Percentiles rank a stretch among this genome's conserved stretches.
Conservation (phyloP, 2,888 invertebrate genomes). For the Acronicta aceris region DNA sequence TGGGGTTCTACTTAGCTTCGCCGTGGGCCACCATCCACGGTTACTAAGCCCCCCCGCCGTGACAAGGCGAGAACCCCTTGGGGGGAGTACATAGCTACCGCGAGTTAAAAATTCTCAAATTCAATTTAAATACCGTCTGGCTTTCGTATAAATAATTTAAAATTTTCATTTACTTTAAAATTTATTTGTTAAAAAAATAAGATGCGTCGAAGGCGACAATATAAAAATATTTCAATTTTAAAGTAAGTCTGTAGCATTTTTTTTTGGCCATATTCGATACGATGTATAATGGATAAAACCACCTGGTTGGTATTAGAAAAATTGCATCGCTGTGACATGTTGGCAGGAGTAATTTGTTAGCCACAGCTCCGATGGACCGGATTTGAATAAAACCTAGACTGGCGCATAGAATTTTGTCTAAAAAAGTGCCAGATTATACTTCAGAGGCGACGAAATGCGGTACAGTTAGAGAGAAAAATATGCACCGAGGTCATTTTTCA, state of each 20-base stretch:
- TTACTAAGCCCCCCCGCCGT: too few species aligned
- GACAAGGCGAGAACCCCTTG: too few species aligned
- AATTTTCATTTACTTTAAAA: slow-evolving; percentile 37
- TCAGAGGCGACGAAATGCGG: slow-evolving; percentile 35
- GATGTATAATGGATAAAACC: slow-evolving; percentile 84
- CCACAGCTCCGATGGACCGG: slow-evolving; percentile 60
- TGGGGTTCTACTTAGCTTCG: too few species aligned
- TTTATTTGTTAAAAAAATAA: slow-evolving; percentile 51
- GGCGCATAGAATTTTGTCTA: slow-evolving; percentile 55
- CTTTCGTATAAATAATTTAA: slow-evolving; percentile 28
- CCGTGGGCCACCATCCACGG: too few species aligned
- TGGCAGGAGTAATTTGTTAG: slow-evolving; percentile 83
- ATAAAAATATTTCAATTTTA: slow-evolving; percentile 61
- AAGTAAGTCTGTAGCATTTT: slow-evolving; percentile 61
- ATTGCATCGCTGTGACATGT: slow-evolving; percentile 82
- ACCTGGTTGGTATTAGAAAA: slow-evolving; percentile 83
- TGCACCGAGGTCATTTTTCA: slow-evolving; percentile 64
- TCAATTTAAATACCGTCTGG: slow-evolving; percentile 32
- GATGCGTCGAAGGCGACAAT: slow-evolving; percentile 43
- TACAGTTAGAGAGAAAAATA: slow-evolving; percentile 58
- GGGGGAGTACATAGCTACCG: too few species aligned
- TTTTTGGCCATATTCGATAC: slow-evolving; percentile 68
- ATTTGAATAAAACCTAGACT: slow-evolving; percentile 83
- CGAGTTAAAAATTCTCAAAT: slow-evolving; percentile 2
- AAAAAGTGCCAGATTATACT: slow-evolving; percentile 62